Conservation (phyloP, 2,113 vertebrate species). For the Motacilla alba region DNA sequence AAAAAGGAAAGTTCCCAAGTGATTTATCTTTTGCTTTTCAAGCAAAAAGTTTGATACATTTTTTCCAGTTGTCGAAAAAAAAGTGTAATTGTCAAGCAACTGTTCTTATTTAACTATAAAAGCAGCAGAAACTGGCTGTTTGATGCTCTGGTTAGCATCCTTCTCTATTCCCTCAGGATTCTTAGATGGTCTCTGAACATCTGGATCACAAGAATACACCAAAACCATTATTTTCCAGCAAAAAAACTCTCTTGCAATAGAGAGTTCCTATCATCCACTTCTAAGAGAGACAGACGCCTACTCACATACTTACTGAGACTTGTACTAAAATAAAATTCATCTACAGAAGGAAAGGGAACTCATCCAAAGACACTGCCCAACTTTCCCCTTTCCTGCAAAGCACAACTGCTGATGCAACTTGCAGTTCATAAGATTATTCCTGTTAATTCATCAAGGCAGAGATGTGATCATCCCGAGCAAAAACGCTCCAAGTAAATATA, state of each 20-base stretch:
- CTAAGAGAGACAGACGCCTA: background rate
- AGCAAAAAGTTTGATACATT: background rate
- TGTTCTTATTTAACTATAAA: background rate
- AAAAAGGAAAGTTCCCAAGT: background rate
- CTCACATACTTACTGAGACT: background rate
- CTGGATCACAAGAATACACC: background rate
- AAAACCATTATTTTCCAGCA: background rate
- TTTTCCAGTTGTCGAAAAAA: background rate
- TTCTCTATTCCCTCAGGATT: background rate
- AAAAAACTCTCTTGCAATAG: background rate
- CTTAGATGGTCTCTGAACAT: background rate
- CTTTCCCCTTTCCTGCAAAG: background rate
- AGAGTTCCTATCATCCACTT: background rate
- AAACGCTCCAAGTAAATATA: background rate
- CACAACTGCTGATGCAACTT: background rate
- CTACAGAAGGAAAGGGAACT: background rate
- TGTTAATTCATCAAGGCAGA: background rate
- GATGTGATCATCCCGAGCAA: background rate
- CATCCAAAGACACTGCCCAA: background rate
- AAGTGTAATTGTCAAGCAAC: background rate
- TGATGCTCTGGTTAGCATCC: background rate
- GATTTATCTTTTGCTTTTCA: background rate
- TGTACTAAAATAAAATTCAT: background rate
- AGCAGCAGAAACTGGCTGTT: background rate
- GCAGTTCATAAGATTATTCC: background rate